These are phyloP conservation scores for Drosophila cracens DNA, from an alignment of 2,888 invertebrate genomes.

Conservation along the genomic window DNA sequence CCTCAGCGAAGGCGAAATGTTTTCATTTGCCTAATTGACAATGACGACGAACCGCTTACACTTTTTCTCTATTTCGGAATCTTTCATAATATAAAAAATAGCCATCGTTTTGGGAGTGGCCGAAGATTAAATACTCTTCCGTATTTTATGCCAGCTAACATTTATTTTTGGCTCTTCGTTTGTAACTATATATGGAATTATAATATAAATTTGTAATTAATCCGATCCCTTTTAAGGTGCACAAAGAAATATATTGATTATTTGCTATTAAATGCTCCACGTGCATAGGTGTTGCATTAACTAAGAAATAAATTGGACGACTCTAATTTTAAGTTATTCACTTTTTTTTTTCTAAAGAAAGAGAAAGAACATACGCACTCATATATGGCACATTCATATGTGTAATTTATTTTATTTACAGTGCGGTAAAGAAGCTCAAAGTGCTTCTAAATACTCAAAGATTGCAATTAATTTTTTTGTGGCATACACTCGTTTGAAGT, in stretches of 20 bases:
- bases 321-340: no score
- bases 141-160: not conserved
- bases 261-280: not conserved
- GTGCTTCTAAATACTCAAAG: not conserved
- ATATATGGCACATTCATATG: not conserved
- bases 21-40: conserved; percentile 70
- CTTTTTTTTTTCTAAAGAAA: not conserved
- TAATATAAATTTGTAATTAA: not conserved
- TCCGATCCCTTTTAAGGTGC: not conserved
- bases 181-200: not conserved
- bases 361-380: not conserved
- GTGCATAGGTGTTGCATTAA: not conserved
- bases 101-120: not conserved
- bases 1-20: conserved; percentile 49
- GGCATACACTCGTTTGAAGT: not conserved
- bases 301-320: not conserved
- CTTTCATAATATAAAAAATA: not conserved
- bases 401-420: not conserved
- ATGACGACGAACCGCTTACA: conserved; percentile 32
- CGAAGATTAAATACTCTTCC: not conserved
- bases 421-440: not conserved
- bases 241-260: no score
- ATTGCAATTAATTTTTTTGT: not conserved
- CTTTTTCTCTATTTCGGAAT: not conserved
- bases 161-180: not conserved